These are phyloP conservation scores for Achroia grisella DNA, from an alignment of 1,140 invertebrate species.

Conservation along the genomic window DNA sequence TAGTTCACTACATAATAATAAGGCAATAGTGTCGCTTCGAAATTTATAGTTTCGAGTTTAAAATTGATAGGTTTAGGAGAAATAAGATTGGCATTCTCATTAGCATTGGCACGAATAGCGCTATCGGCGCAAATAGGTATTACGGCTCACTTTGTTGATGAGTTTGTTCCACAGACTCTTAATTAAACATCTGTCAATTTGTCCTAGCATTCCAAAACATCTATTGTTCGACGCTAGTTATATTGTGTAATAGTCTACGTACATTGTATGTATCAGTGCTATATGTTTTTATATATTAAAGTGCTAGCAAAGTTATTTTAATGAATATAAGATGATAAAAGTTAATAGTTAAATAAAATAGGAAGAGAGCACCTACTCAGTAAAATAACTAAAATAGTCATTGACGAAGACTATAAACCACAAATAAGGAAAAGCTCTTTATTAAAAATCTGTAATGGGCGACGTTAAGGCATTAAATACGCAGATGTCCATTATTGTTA, in stretches of 20 bases:
- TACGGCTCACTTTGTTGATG: slow-evolving; percentile 15
- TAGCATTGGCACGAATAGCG: slow-evolving; percentile 55
- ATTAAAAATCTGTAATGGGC: no score
- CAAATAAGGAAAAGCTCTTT: no score
- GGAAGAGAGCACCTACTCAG: no score
- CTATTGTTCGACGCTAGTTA: neutral
- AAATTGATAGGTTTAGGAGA: slow-evolving; percentile 41
- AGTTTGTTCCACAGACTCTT: slow-evolving; percentile 18
- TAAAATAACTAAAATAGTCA: no score
- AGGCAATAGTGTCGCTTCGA: slow-evolving; percentile 1
- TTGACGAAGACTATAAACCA: neutral
- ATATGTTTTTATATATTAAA: no score
- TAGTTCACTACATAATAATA: neutral
- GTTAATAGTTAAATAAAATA: no score
- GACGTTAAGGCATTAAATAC: no score
- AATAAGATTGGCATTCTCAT: slow-evolving; percentile 44
- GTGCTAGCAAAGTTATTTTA: no score
- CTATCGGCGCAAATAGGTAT: slow-evolving; percentile 24
- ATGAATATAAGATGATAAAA: neutral
- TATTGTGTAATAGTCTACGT: no score
- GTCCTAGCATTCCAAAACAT: slow-evolving; percentile 1
- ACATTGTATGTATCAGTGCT: no score
- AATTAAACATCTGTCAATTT: slow-evolving; percentile 17
- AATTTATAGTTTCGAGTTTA: slow-evolving; percentile 11
- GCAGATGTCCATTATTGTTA: neutral